phyloP scores from a whole-genome alignment of 2,797 vertebrate species.

The Phylloscopus collybita region DNA sequence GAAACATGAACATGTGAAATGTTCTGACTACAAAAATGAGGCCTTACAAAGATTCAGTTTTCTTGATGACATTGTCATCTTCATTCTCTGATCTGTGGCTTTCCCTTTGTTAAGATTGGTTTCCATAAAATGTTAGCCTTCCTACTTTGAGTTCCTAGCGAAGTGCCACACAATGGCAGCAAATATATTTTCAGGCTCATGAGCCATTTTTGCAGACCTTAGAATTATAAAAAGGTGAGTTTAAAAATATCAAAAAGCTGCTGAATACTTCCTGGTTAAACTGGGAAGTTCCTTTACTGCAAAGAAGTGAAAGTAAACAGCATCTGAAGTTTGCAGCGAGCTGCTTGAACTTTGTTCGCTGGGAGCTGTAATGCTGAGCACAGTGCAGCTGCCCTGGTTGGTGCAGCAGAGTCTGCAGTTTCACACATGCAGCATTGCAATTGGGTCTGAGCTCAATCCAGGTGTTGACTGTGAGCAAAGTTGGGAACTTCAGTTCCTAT shows the following conservation, averaged over 20 bases:
- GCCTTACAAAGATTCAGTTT: not conserved
- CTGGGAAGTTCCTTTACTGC: not conserved
- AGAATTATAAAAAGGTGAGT: not conserved
- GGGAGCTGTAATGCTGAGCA: not conserved
- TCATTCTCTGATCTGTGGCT: not conserved
- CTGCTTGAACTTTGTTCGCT: not conserved
- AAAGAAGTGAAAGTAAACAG: not conserved
- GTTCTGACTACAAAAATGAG: not conserved
- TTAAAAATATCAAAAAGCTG: not conserved
- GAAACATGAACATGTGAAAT: not conserved
- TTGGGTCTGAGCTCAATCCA: not conserved
- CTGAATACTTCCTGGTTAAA: not conserved
- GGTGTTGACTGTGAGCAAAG: not conserved
- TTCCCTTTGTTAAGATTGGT: not conserved
- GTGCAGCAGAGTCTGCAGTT: not conserved
- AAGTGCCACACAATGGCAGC: not conserved
- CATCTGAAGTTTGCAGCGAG: not conserved
- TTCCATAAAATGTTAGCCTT: not conserved
- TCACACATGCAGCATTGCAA: rapidly evolving
- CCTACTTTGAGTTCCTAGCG: not conserved
- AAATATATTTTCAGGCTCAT: not conserved
- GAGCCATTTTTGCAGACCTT: not conserved
- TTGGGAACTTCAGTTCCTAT: not conserved
- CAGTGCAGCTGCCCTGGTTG: not conserved
- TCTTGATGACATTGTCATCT: not conserved